These are phyloP conservation scores for Prenolepis imparis DNA, from an alignment of 2,888 invertebrate species.

Conservation along the genomic window DNA sequence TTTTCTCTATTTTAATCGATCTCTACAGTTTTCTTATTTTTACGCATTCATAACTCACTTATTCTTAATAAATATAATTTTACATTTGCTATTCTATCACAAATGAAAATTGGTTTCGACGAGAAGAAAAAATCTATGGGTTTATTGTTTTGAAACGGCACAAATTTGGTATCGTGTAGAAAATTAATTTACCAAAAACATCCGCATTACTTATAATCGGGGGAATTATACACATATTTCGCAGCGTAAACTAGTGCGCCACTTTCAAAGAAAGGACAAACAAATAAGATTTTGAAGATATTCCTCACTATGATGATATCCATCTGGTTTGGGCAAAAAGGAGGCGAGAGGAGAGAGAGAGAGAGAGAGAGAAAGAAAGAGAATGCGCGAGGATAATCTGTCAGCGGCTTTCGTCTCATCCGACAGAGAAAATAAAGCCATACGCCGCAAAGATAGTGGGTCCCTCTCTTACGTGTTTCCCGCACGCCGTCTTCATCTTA, in stretches of 20 bases:
- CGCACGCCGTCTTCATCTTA: conserved; percentile 80
- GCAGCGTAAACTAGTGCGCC: not conserved
- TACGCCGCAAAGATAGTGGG: conserved; percentile 64
- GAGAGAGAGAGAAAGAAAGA: conserved; percentile 61
- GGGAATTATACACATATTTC: not conserved
- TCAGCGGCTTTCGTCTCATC: conserved; percentile 73
- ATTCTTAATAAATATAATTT: not conserved
- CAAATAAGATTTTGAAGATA: conserved; percentile 17
- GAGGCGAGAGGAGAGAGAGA: conserved; percentile 50
- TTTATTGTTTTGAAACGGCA: not conserved
- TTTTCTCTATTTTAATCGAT: not conserved
- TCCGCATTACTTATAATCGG: not conserved
- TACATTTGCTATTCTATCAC: not conserved
- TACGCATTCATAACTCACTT: not conserved
- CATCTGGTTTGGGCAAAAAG: conserved; percentile 11
- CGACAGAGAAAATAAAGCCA: conserved; percentile 73
- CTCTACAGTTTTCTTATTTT: not conserved
- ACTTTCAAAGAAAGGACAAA: not conserved
- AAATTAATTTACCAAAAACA: not conserved
- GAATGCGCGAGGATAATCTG: conserved; percentile 79
- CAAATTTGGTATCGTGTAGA: not conserved
- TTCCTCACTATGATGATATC: not conserved
- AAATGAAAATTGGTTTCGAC: not conserved
- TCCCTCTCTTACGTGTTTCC: conserved; percentile 69
- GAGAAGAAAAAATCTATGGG: not conserved